phyloP scores from a whole-genome alignment of 2,888 invertebrate genomes.

The Loripinus fragilis region DNA sequence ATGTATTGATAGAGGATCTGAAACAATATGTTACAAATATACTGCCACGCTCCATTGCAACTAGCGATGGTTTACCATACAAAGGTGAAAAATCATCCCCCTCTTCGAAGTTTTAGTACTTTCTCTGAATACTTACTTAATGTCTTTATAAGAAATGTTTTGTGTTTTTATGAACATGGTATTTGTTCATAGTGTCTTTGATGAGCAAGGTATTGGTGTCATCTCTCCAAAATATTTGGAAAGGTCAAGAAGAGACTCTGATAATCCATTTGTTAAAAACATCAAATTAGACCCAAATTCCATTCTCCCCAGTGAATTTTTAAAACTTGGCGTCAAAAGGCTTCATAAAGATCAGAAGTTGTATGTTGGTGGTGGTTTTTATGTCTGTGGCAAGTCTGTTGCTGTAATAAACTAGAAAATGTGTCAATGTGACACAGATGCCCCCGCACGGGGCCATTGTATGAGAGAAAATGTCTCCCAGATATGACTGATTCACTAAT shows the following conservation, averaged over 20 bases:
- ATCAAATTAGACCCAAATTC: too few species aligned
- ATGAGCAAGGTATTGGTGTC: neutral
- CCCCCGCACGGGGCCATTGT: too few species aligned
- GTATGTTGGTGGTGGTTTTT: neutral
- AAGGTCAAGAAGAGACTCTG: conserved; percentile 1
- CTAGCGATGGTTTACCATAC: neutral
- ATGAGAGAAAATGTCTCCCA: too few species aligned
- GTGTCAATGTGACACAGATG: too few species aligned
- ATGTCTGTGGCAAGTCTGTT: neutral
- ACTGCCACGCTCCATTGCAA: neutral
- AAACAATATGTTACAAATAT: neutral
- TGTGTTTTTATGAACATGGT: neutral
- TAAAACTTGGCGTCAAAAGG: too few species aligned
- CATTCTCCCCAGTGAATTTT: too few species aligned
- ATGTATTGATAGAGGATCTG: conserved; percentile 11
- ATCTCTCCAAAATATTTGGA: conserved; percentile 13
- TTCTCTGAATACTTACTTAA: conserved; percentile 5
- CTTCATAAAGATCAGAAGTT: neutral
- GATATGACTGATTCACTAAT: too few species aligned
- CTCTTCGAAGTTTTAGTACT: neutral
- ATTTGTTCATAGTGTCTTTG: neutral
- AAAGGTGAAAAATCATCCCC: neutral
- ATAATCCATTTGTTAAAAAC: neutral
- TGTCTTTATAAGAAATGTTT: neutral
- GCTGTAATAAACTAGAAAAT: too few species aligned